Evolutionary conservation across 1,140 invertebrate genomes (phyloP), one percentile per base, ranked within the genome.

Genomic region (Hylaeus volcanicus): DNA sequence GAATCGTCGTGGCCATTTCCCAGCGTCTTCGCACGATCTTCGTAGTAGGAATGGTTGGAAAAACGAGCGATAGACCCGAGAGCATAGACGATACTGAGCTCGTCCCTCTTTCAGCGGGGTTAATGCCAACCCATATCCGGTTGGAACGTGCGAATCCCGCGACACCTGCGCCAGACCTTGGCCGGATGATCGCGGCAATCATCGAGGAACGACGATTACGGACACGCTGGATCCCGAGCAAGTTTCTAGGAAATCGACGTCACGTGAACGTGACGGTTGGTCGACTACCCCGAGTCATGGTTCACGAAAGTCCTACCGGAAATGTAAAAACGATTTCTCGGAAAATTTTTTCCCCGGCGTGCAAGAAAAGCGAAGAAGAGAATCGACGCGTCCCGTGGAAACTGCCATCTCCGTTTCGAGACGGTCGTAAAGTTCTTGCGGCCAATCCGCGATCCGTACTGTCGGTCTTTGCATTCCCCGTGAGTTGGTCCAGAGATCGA

Each of bases 141-240:
- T 65, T 82, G 79, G 74, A 87, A 87, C 81, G 81, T 87, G 86
- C 86, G 82, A 87, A 84, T 84, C 85, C 73, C 56, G 85, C 85
- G 86, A 87, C 86, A 87, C 86, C 86, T 87, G 86, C 76, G 79
- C 69, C 83, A 75, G 45, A 15, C 70, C 60, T 73, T 71, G 80
- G 68, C 64, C 83, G 84, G 84, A 82, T 79, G 82, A 83, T 83
- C 83, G 76, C 76, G 41, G 88, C 82, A 88, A 90, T 90, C 89
- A 89, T 87, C 88, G 83, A 76, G 78, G 82, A 88, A 85, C 86
- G 85, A 87, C 86, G 86, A 90, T 90, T 90, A 86, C 86, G 74
- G 78, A 81, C 81, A 74, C 73, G 79, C 81, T 87, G 83, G 79
- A 74, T 74, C 73, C 51, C 76, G 68, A 77, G 64, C 53, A 63